Base-by-base conservation (phyloP, 2,797 vertebrate genomes). In the Podarcis siculus region DNA sequence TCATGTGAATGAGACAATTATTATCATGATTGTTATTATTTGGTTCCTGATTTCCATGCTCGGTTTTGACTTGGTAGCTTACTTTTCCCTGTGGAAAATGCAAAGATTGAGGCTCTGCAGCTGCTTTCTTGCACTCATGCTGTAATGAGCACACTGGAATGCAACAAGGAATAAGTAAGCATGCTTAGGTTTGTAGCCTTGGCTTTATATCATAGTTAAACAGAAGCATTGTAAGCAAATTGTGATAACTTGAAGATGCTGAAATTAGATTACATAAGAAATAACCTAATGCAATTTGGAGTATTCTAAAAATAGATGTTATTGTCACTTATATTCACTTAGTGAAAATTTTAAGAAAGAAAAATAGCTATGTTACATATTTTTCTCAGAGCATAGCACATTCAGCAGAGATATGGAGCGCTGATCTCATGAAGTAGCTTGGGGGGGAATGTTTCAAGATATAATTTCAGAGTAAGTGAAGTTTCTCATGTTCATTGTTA, bases 381-480 rank as follows among this genome's bases (percentile, higher is more conserved):
- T 8, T 58, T 83, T 49, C 30, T 71, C 7, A 49, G 30, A 49
- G 5, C 58, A 81, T 3, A 35, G 45, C 13, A 1, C 55, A 58
- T 73, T 30, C 49, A 58, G 32, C 30, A 49, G 42, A 17, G 21
- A 73, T 9, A 25, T 7, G 35, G 45, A 73, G 10, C 69, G 37
- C 25, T 42, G 13, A 5, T 30, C 8, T 27, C 13, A 23, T 75
- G 35, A 23, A 30, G 30, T 32, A 78, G 75, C n/a, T 86, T 35
- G 69, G 39, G 35, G 73, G 30, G 35, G 69, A 7, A 37, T 32
- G 27, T 55, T 83, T 25, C 21, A 49, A 69, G 76, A 3, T 79
- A 55, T 39, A 3, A 10, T 42, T 86, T 92, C 84, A 86, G 83
- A 88, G 66, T 67, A 92, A 91, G 89, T 89, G 87, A 89, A 89